Evolutionary conservation across 1,140 invertebrate genomes (phyloP), one percentile per base, ranked within the genome.

Genomic region (Riptortus pedestris): DNA sequence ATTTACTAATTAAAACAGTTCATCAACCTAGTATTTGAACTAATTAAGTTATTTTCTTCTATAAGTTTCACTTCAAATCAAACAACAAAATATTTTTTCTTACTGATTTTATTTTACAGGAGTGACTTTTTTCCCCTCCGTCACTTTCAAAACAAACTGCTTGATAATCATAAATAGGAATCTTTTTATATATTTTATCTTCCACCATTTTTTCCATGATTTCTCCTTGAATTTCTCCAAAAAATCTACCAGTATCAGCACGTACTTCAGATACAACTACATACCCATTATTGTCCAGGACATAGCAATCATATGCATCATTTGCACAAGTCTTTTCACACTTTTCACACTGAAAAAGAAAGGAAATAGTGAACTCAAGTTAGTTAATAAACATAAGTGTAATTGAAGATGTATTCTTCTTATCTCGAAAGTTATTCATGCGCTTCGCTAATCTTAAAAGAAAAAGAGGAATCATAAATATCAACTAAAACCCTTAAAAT

Each of bases 201-300:
- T 85, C 79, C 0, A 94, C 82, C 58, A 96, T 74, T 52, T 80
- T 82, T 55, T 79, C 75, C 86, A 95, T 91, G 2, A 95, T 81
- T 12, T 76, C 75, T 22, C 87, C 84, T 27, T 88, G 82, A 45
- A 94, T 79, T 72, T 91, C 87, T 0, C 92, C 92, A 69, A 94
- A 92, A 74, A 95, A 95, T 66, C 79, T 79, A n/a, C 90, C 90
- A 5, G 88, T 88, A 64, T 90, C 80, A 5, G 74, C 75, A 0
- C 77, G 72, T n/a, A 84, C 78, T 70, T 91, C 83, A 1, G 87
- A 87, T 14, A 92, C 83, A 0, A 90, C 76, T 14, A 96, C 81
- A 76, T 87, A 96, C 3, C 90, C 93, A 73, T 93, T 91, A 73
- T 92, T 92, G 73, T 96, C 92, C 18, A 96, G 75, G 29, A 96